Conservation (phyloP, 1,140 invertebrate species). For the Macrocentrus cingulum region DNA sequence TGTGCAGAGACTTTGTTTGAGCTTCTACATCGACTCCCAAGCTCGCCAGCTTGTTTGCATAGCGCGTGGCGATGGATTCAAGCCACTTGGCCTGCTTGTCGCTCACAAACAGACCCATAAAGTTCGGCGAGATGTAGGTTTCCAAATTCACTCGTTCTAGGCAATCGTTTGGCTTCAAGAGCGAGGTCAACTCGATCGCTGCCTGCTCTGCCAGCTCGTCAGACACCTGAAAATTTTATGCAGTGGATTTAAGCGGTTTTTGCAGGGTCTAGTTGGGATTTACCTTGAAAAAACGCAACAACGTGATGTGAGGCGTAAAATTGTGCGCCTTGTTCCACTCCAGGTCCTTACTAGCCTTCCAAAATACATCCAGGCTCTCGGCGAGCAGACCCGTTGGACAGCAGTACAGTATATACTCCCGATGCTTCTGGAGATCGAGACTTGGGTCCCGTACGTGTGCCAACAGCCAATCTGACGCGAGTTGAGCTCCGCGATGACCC, state of each 20-base stretch:
- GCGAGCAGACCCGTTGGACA: slow-evolving; percentile 77
- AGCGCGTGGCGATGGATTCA: slow-evolving; percentile 73
- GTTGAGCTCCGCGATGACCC: slow-evolving; percentile 79
- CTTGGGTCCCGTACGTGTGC: slow-evolving; percentile 83
- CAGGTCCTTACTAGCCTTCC: slow-evolving; percentile 72
- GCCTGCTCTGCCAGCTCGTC: slow-evolving; percentile 71
- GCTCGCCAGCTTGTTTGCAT: slow-evolving; percentile 75
- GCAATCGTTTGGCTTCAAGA: slow-evolving; percentile 68
- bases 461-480: slow-evolving; percentile 86
- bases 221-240: slow-evolving; percentile 63
- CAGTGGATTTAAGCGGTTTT: not conserved
- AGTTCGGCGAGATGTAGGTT: slow-evolving; percentile 80
- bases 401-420: slow-evolving; percentile 84
- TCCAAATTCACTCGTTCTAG: slow-evolving; percentile 70
- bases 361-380: slow-evolving; percentile 74
- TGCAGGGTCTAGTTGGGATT: not conserved
- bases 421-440: slow-evolving; percentile 71
- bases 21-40: slow-evolving; percentile 71
- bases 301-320: slow-evolving; percentile 84
- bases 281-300: slow-evolving; percentile 88
- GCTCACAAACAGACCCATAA: slow-evolving; percentile 83
- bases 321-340: slow-evolving; percentile 89
- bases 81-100: slow-evolving; percentile 76
- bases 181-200: slow-evolving; percentile 69
- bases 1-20: slow-evolving; percentile 80